A percentile compares a stretch with the other conserved stretches of the same genome.
phyloP scores from a whole-genome alignment of 2,888 invertebrate genomes.

The Gymnoscelis rufifasciata region DNA sequence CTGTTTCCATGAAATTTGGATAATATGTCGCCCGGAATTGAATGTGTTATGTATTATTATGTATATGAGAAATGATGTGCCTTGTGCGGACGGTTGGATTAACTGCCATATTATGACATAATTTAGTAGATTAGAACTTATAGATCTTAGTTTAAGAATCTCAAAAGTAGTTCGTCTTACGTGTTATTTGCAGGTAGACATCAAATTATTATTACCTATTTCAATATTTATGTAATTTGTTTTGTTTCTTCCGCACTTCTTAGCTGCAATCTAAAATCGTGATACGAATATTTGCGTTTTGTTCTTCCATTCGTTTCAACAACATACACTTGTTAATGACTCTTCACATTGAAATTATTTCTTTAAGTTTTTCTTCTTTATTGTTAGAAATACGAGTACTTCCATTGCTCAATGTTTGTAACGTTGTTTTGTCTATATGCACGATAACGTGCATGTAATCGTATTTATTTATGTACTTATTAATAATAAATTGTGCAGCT shows the following conservation, averaged over 20 bases:
- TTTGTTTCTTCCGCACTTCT: conserved; percentile 49
- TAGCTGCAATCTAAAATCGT: conserved; percentile 27
- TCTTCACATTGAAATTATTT: conserved; percentile 56
- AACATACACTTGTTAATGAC: conserved; percentile 66
- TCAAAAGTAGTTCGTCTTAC: conserved; percentile 64
- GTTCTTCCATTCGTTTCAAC: conserved; percentile 49
- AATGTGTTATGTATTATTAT: conserved; percentile 23
- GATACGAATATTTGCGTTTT: conserved; percentile 39
- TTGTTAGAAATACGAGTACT: conserved; percentile 44
- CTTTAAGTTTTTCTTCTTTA: conserved; percentile 47
- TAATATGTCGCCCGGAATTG: conserved; percentile 49
- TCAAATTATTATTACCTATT: conserved; percentile 60
- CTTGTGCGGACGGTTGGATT: conserved; percentile 74
- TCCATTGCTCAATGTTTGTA: conserved; percentile 72
- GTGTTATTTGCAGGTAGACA: conserved; percentile 66
- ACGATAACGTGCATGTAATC: conserved; percentile 63
- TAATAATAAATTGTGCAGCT: conserved; percentile 75
- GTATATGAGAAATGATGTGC: conserved; percentile 50
- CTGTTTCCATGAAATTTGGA: conserved; percentile 50
- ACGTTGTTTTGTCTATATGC: conserved; percentile 55
- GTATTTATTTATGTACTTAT: conserved; percentile 75
- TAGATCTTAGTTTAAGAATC: conserved; percentile 63
- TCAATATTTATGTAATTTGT: conserved; percentile 49
- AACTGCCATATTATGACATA: conserved; percentile 80
- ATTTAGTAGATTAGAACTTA: conserved; percentile 60